A percentile compares a stretch with the other conserved stretches of the same genome.
phyloP scores from a whole-genome alignment of 2,113 vertebrate species.

The Phyllostomus discolor region DNA sequence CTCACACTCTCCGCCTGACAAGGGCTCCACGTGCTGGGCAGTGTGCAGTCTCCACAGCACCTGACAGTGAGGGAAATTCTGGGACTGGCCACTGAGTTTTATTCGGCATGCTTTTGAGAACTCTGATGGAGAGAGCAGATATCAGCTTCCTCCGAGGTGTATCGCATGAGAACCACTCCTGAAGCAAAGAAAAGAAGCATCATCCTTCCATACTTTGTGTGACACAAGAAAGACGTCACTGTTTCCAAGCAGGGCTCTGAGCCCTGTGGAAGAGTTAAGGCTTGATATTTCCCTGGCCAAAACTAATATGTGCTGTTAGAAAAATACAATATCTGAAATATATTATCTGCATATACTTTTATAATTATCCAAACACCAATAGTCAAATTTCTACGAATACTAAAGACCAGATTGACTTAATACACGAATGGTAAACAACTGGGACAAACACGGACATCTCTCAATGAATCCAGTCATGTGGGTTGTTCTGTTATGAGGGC shows the following conservation, averaged over 20 bases:
- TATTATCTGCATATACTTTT: background rate
- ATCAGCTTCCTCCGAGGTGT: background rate
- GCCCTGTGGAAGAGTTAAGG: background rate
- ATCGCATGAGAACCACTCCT: background rate
- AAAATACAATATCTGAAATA: background rate
- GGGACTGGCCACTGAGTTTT: background rate
- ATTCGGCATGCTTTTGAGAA: background rate
- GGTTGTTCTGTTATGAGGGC: background rate
- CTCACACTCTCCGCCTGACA: accelerated
- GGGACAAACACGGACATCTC: background rate
- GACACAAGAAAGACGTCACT: background rate
- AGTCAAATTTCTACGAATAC: background rate
- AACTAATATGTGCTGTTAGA: background rate
- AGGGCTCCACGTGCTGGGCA: too few species aligned
- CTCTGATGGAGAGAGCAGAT: background rate
- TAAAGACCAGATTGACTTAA: background rate
- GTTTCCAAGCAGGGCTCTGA: background rate
- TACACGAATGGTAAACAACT: background rate
- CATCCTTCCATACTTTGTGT: background rate
- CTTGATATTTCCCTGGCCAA: background rate
- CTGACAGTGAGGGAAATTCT: background rate
- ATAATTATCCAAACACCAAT: background rate
- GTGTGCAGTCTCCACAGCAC: background rate
- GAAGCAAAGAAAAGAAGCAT: background rate
- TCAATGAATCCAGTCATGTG: background rate